Evolutionary conservation across 1,140 invertebrate genomes (phyloP).

Genomic region (Cydia splendana): DNA sequence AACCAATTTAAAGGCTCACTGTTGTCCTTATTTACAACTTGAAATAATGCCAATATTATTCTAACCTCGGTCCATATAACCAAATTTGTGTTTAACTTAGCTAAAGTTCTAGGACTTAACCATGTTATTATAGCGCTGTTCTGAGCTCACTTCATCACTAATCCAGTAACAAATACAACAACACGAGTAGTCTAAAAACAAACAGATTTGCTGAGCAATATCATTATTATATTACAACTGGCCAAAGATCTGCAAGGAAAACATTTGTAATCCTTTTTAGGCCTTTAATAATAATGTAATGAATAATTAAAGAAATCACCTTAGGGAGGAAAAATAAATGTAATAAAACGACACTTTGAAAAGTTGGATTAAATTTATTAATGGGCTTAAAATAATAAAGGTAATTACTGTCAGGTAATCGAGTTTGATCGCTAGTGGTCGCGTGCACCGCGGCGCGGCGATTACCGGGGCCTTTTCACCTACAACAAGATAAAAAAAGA

Average conservation of each 20-base stretch:
- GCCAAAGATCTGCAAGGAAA: too few species aligned
- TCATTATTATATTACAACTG: not conserved
- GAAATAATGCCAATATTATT: too few species aligned
- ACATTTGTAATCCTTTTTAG: too few species aligned
- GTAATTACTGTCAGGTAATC: not conserved
- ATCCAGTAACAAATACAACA: not conserved
- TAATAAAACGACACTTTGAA: not conserved
- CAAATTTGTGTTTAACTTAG: too few species aligned
- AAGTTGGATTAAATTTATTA: not conserved
- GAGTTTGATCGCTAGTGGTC: not conserved
- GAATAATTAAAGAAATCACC: not conserved
- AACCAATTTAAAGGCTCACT: too few species aligned
- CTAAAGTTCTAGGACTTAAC: too few species aligned
- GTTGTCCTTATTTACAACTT: too few species aligned
- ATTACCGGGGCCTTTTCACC: slow-evolving; percentile 35
- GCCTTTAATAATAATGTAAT: not conserved
- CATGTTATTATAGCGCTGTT: too few species aligned
- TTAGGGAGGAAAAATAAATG: not conserved
- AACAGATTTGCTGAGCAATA: not conserved
- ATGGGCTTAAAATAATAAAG: slow-evolving; percentile 8
- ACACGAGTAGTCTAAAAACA: slow-evolving; percentile 3
- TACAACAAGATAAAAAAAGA: slow-evolving; percentile 34
- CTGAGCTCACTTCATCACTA: not conserved
- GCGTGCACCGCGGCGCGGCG: not conserved
- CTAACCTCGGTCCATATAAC: too few species aligned